phyloP scores from a whole-genome alignment of 2,888 invertebrate species.

The Nasonovia ribisnigri region DNA sequence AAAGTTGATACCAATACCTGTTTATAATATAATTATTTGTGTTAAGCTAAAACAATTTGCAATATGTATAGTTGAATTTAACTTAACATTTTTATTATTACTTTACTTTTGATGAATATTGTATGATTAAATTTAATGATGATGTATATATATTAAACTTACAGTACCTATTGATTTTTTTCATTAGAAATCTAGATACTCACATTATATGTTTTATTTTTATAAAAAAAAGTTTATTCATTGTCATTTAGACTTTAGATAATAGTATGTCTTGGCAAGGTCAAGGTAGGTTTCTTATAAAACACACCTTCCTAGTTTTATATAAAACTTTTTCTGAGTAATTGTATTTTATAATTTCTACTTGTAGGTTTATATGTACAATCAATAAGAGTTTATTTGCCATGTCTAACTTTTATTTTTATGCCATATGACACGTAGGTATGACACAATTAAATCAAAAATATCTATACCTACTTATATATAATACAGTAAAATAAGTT shows the following conservation, averaged over 20 bases:
- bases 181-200: not conserved
- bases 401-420: not conserved
- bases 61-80: not conserved
- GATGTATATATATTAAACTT: not conserved
- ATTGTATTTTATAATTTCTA: not conserved
- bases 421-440: not conserved
- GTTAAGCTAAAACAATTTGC: not conserved
- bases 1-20: not conserved
- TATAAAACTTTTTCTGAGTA: not conserved
- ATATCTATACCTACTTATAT: not conserved
- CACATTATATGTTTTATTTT: not conserved
- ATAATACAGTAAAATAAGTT: not conserved
- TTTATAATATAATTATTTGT: not conserved
- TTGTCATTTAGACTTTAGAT: slow-evolving; percentile 1
- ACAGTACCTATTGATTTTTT: not conserved
- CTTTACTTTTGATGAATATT: not conserved
- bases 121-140: not conserved
- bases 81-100: not conserved
- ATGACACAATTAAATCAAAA: not conserved
- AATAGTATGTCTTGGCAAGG: slow-evolving; percentile 21
- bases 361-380: not conserved
- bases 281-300: slow-evolving; percentile 40
- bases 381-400: not conserved
- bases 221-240: slow-evolving; percentile 28
- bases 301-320: slow-evolving; percentile 35